Evolutionary conservation across 2,113 vertebrate species (phyloP), one percentile per base, ranked within the genome.

Genomic region (Sceloporus tristichus): DNA sequence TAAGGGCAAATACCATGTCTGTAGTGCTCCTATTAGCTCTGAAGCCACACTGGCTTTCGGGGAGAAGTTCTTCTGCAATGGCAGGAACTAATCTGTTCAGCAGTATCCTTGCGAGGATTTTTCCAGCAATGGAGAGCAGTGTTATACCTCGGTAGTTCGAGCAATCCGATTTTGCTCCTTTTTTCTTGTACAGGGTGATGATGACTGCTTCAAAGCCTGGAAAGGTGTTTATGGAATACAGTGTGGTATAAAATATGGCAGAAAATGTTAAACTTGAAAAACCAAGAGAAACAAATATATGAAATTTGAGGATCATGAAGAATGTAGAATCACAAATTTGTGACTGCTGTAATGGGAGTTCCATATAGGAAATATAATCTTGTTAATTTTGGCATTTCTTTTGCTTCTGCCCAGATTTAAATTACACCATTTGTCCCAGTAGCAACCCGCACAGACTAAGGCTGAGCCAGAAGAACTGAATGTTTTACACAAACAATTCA

Each of bases 321-420:
- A 85, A 85, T 40, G n/a, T 14, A 59, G n/a, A 84, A 75, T 38
- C n/a, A 59, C 59, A 85, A 59, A 59, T 38, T 25, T 75, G n/a
- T 75, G 53, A 62, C 4, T 75, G 83, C 53, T 27, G 23, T 16
- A 75, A 75, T 85, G 71, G 54, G 68, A 84, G 29, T 84, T 85
- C 13, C 70, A 75, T 29, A 38, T 59, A 75, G 34, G 54, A 85
- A 85, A 40, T 74, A 76, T 62, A 40, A 76, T 76, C 84, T 85
- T 62, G 21, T 75, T 85, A 73, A 75, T 59, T 56, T 34, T 59
- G n/a, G 83, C 53, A 85, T 59, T 38, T 74, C 10, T 74, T 10
- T 59, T 62, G 54, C 34, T 42, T 85, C 38, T 62, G 6, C 54
- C 73, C 48, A 76, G 13, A 74, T 56, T 29, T 85, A 48, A 74